Evolutionary conservation across 2,888 invertebrate species (phyloP), one percentile per base, ranked within the genome.

Genomic region (Cryptosula pallasiana): DNA sequence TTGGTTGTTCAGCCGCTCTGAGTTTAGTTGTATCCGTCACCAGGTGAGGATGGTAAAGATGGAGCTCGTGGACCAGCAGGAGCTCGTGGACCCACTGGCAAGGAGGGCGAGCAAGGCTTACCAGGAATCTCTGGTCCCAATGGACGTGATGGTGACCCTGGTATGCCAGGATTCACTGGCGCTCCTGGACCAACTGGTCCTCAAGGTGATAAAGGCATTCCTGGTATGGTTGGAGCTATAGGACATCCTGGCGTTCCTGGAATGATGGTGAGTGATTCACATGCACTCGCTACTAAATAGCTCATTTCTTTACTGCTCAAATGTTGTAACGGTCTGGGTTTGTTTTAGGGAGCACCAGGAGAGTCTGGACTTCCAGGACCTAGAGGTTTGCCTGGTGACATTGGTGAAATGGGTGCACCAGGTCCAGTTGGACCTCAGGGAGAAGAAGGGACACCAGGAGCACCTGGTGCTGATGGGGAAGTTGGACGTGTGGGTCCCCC

Each of bases 61-160:
- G 63, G 63, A 25, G 63, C 63, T 13, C 27, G 13, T 32, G 63
- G 63, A 32, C 32, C 29, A 9, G 29, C 20, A 13, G 63, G 63
- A 3, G 29, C 63, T 5, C 25, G 63, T 29, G 63, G 63, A 63
- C 9, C 20, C 1, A 63, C 63, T 13, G 63, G 63, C 25, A 27
- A 63, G 20, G 29, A 5, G 3, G 63, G 63, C 2, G 63, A 9
- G 20, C 32, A 63, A 32, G 63, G 63, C 23, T 34, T 36, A 32
- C 1, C 73, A 20, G 74, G 74, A 72, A n/a, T 20, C 55, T 9
- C 72, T 23, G 74, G 74, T 23, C 71, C 69, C 3, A 35, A 63
- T 1, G 74, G 74, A 34, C 73, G 35, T 2, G 23, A 55, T 34
- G 73, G 73, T 23, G 71, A 58, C 69, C 45, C 63, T 27, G 63